A percentile compares a stretch with the other conserved stretches of the same genome.
phyloP scores from a whole-genome alignment of 2,888 invertebrate species.

The Orgyia antiqua region DNA sequence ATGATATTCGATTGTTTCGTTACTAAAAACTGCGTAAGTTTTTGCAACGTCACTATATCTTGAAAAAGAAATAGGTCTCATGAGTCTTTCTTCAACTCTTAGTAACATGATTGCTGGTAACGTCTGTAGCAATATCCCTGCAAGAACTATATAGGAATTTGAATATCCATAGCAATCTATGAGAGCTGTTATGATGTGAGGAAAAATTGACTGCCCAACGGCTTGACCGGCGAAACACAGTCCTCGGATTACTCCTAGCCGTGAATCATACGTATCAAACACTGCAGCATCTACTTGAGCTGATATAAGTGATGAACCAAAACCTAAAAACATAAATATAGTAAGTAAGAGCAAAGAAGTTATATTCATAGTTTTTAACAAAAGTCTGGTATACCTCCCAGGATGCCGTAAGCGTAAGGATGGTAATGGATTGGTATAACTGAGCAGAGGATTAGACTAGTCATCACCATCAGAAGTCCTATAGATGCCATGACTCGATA shows the following conservation, averaged over 20 bases:
- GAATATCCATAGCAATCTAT: slow-evolving; percentile 58
- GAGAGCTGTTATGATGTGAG: slow-evolving; percentile 59
- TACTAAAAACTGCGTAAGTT: slow-evolving; percentile 57
- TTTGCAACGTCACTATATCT: slow-evolving; percentile 59
- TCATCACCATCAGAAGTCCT: slow-evolving; percentile 48
- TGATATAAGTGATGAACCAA: slow-evolving; percentile 65
- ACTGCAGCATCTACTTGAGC: slow-evolving; percentile 70
- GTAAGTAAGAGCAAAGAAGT: too few species aligned
- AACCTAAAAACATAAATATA: slow-evolving; percentile 55
- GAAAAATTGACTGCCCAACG: slow-evolving; percentile 61
- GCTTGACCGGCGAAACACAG: slow-evolving; percentile 66
- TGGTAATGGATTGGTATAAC: slow-evolving; percentile 47
- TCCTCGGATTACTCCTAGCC: slow-evolving; percentile 53
- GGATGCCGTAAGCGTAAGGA: slow-evolving; percentile 52
- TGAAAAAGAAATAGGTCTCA: slow-evolving; percentile 49
- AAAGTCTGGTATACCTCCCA: slow-evolving; percentile 61
- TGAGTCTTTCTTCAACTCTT: slow-evolving; percentile 44
- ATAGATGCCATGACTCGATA: slow-evolving; percentile 56
- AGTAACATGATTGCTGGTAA: slow-evolving; percentile 59
- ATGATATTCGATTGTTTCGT: slow-evolving; percentile 43
- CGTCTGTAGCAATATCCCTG: slow-evolving; percentile 61
- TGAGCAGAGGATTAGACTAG: slow-evolving; percentile 48
- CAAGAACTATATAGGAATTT: slow-evolving; percentile 52
- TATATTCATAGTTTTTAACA: background rate
- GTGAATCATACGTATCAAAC: slow-evolving; percentile 66